Conservation (phyloP, 2,888 invertebrate species). For the Orchesella flavescens region DNA sequence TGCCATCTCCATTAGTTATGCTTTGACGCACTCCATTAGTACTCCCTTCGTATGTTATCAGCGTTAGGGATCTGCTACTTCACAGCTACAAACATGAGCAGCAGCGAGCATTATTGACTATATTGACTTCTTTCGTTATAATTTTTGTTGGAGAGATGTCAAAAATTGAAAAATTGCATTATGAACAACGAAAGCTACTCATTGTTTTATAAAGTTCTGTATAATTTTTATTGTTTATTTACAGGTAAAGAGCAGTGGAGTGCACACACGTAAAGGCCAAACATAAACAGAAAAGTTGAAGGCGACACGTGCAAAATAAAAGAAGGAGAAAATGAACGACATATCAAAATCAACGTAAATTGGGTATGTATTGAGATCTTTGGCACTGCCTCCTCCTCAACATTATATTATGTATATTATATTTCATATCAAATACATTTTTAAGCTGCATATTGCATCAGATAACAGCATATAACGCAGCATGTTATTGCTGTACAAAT, state of each 20-base stretch:
- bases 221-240: slow-evolving; percentile 13
- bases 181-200: slow-evolving; percentile 20
- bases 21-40: slow-evolving; percentile 60
- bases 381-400: slow-evolving; percentile 50
- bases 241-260: not conserved
- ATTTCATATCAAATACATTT: slow-evolving; percentile 21
- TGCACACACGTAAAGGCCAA: too few relatives aligned
- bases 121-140: not conserved
- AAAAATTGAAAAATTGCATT: slow-evolving; percentile 41
- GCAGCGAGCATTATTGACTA: not conserved
- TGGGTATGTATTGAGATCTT: slow-evolving; percentile 60
- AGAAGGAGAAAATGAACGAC: slow-evolving; percentile 3
- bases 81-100: not conserved
- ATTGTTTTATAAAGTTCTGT: not conserved
- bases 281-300: not conserved
- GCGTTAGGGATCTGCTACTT: slow-evolving; percentile 19
- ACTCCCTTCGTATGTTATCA: slow-evolving; percentile 41
- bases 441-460: too few relatives aligned
- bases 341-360: slow-evolving; percentile 33
- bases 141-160: slow-evolving; percentile 47
- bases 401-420: too few relatives aligned
- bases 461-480: too few relatives aligned
- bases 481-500: too few relatives aligned
- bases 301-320: slow-evolving; percentile 12
- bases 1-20: slow-evolving; percentile 59